Conservation (phyloP, 2,888 invertebrate species). For the Drosophila limbata region DNA sequence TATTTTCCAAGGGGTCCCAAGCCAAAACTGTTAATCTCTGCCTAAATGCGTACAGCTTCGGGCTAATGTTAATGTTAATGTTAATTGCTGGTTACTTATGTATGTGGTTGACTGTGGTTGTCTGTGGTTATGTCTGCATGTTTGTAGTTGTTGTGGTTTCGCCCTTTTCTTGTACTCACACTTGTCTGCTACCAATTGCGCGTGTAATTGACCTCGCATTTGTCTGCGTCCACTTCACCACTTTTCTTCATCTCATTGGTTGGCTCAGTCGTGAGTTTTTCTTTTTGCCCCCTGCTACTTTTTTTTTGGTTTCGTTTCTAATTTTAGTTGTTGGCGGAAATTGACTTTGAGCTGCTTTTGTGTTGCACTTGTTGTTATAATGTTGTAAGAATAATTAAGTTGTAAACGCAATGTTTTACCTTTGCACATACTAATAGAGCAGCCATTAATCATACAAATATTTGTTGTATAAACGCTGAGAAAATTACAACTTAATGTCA, state of each 20-base stretch:
- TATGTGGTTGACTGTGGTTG: neutral
- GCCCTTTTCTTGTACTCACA: constrained; percentile 42
- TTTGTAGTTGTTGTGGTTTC: constrained; percentile 14
- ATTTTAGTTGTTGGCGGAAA: constrained; percentile 37
- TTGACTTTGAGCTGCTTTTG: constrained; percentile 35
- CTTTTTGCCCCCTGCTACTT: neutral
- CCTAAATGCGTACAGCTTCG: constrained; percentile 56
- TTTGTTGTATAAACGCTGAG: constrained; percentile 8
- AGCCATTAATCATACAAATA: constrained; percentile 32
- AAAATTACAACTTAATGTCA: neutral
- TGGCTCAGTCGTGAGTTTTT: constrained; percentile 24
- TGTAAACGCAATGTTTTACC: constrained; percentile 5
- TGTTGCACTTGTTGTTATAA: constrained; percentile 17
- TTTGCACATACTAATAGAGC: constrained; percentile 11
- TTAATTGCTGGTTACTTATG: constrained; percentile 34
- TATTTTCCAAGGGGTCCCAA: constrained; percentile 45
- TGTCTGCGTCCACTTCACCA: constrained; percentile 44
- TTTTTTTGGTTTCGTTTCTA: neutral
- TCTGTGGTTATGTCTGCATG: constrained; percentile 8
- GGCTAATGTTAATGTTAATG: constrained; percentile 52
- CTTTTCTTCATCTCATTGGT: constrained; percentile 35
- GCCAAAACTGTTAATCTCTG: constrained; percentile 58
- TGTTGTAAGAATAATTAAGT: constrained; percentile 34
- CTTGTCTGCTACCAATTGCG: constrained; percentile 63
- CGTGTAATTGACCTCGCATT: constrained; percentile 63